Base-by-base conservation (phyloP, 64 coral and sea anemone species). In the Orbicella faveolata region DNA sequence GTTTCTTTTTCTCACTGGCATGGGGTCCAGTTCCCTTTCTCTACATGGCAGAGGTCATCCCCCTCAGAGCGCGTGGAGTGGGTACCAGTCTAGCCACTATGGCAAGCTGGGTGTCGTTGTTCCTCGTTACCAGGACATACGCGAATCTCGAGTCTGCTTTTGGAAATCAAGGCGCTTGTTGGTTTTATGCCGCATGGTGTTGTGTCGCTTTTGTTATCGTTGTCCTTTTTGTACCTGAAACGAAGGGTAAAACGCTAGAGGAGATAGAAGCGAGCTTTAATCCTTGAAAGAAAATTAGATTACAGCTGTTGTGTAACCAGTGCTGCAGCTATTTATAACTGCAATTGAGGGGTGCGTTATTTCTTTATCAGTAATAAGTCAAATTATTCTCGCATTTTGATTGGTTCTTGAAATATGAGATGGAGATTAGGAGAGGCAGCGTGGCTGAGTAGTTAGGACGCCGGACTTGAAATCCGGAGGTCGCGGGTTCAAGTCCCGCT, bases 1-100 rank as follows among this genome's bases (percentile, higher is more conserved):
- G 80, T 48, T 69, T 96, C 20, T 64, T 78, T 2, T 96, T 88
- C 41, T 30, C 91, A 4, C 34, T 93, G n/a, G 91, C 94, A 15
- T 96, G 94, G 94, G 94, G 94, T 9, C 94, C 94, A 69, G 75
- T 96, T 17, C 94, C 94, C 3, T 96, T 91, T 91, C 21, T 96
- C 2, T 67, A 93, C 33, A 96, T 90, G 91, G 80, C 91, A 2
- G 94, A 96, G 61, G 81, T 96, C 3, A 81, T 96, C 18, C 94
- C 94, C n/a, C 62, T 92, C 36, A 78, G 78, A 90, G 94, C 91
- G 6, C 91, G 94, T 26, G 94, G 94, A 48, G 36, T 93, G 12
- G 91, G 81, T 13, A 88, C 81, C 35, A 79, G 94, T 34, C 75
- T 96, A 17, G 62, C 83, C 10, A 83, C 88, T 3, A 35, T 88